Base-by-base conservation (phyloP, 1,140 invertebrate species). In the Agrilus planipennis region DNA sequence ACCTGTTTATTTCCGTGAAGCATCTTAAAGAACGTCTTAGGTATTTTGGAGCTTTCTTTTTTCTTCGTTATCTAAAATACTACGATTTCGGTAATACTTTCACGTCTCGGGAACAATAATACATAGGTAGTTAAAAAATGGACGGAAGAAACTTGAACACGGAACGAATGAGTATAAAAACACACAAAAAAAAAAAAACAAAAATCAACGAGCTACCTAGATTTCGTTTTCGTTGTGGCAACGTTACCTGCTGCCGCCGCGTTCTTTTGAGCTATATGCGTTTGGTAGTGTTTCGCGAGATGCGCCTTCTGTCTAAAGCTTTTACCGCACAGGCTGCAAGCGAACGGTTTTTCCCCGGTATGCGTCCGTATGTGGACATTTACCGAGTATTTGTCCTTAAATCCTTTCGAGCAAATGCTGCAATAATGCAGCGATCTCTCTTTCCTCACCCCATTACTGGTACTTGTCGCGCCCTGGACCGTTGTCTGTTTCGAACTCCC, bases 241-340 rank as follows among this genome's bases (percentile, higher is more conserved):
- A 57, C 57, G 47, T 44, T 54, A 30, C 57, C 59, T 32, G 54
- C 52, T 11, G 55, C 52, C 15, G 58, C 58, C 12, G 60, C 59
- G 27, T 72, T 79, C 54, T 83, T 83, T 55, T 84, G 81, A 6
- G 82, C 81, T 42, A 86, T 79, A 63, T 97, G 92, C 14, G 91
- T 95, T 63, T 94, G 88, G 61, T 95, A 92, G 64, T 97, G 92
- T 62, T 97, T 97, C 39, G 92, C 92, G 37, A 97, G 72, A 60
- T 97, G 93, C 0, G 91, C 92, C 62, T 96, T 96, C 63, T 97
- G 93, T 12, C 91, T 74, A 65, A 91, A 91, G 50, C 83, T 88
- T 57, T 90, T 91, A 31, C 84, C 84, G 52, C 89, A 92, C 12
- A 89, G 64, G 7, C 81, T 82, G 57, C 88, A 92, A 5, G 84